These are phyloP conservation scores for Thysanoteuthis rhombus DNA, from an alignment of 2,888 invertebrate genomes.

Conservation along the genomic window DNA sequence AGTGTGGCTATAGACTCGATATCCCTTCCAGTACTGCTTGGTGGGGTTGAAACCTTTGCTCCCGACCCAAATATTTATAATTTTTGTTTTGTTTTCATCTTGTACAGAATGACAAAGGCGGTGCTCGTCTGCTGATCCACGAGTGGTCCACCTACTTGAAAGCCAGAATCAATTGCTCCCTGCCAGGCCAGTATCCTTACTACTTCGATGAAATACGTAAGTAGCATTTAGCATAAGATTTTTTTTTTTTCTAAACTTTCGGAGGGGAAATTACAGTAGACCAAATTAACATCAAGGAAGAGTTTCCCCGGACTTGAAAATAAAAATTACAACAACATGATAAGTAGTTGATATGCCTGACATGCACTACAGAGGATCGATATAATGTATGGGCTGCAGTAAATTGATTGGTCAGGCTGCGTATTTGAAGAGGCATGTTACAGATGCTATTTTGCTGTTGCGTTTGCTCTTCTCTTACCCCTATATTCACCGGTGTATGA, in stretches of 20 bases:
- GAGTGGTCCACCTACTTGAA: conserved; percentile 92
- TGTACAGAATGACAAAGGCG: conserved; percentile 85
- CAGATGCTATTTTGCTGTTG: background rate
- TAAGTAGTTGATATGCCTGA: background rate
- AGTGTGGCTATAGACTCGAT: too few relatives aligned
- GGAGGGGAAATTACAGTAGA: background rate
- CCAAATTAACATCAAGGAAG: background rate
- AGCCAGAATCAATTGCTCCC: conserved; percentile 91
- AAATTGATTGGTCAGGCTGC: background rate
- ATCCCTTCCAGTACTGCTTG: too few relatives aligned
- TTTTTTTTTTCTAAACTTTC: too few relatives aligned
- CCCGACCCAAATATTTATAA: background rate
- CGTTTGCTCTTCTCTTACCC: too few relatives aligned
- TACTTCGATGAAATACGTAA: conserved; percentile 98
- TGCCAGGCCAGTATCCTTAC: conserved; percentile 94
- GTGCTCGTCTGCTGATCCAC: conserved; percentile 71
- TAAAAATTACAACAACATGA: background rate
- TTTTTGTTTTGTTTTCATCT: conserved; percentile 31
- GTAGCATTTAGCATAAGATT: conserved; percentile 68
- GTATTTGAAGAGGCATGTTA: background rate
- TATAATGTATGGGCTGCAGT: background rate
- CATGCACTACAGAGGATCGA: background rate
- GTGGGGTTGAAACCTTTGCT: too few relatives aligned
- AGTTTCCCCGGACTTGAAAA: background rate
- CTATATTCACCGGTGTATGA: too few relatives aligned